Percentiles rank a stretch among this genome's conserved stretches.
These are phyloP conservation scores for Nothura maculosa DNA, from an alignment of 2,797 vertebrate species.

Conservation along the genomic window DNA sequence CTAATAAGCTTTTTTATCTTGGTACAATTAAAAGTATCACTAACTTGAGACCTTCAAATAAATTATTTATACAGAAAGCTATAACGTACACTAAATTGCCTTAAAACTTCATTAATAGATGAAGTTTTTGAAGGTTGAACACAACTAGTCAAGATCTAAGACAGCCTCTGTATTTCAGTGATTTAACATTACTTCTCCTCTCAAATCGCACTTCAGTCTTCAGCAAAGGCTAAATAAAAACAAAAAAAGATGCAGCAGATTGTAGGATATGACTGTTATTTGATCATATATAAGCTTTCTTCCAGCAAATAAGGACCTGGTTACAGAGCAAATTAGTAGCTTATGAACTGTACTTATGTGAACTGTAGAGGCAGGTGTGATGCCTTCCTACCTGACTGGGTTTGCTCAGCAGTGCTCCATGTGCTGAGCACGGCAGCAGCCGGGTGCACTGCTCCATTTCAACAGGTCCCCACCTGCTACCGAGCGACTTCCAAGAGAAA, in stretches of 20 bases:
- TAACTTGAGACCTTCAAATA: neutral
- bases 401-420: neutral
- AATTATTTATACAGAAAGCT: neutral
- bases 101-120: neutral
- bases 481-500: accelerated
- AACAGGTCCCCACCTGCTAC: neutral
- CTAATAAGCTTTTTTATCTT: neutral
- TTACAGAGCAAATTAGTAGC: neutral
- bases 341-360: neutral
- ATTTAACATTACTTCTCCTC: neutral
- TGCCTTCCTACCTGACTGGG: neutral
- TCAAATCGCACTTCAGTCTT: neutral
- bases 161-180: neutral
- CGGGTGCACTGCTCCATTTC: neutral
- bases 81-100: neutral
- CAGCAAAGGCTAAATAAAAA: neutral
- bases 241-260: neutral
- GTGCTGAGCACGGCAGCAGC: neutral
- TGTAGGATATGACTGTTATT: neutral
- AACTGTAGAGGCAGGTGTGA: neutral
- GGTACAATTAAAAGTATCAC: accelerated
- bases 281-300: neutral
- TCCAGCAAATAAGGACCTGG: neutral
- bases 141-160: neutral
- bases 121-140: neutral